Evolutionary conservation across 2,797 vertebrate species (phyloP).

Genomic region (Rhynchotus rufescens): DNA sequence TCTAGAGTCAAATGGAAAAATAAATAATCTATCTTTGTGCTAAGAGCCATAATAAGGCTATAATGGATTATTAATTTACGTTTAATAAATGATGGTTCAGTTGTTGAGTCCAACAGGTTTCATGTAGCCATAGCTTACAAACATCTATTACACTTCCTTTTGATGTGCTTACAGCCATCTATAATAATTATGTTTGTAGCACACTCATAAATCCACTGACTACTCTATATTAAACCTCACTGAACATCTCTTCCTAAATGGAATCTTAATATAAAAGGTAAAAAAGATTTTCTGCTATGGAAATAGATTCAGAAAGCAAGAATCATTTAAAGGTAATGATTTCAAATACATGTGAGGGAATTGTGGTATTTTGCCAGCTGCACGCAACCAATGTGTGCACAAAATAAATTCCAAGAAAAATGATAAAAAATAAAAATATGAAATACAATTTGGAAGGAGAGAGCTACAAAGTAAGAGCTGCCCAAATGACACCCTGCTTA

Average conservation of each 20-base stretch:
- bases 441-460: not conserved
- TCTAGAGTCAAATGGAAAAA: constrained; percentile 15
- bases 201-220: constrained; percentile 56
- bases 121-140: constrained; percentile 50
- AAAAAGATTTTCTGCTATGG: constrained; percentile 15
- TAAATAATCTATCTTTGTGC: constrained; percentile 25
- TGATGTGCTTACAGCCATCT: constrained; percentile 53
- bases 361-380: not conserved
- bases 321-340: not conserved
- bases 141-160: constrained; percentile 53
- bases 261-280: constrained; percentile 29
- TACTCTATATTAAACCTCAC: constrained; percentile 32
- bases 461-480: not conserved
- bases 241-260: constrained; percentile 50
- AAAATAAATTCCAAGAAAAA: not conserved
- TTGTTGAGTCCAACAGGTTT: constrained; percentile 45
- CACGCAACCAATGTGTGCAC: not conserved
- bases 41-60: not conserved
- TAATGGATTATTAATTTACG: constrained; percentile 6
- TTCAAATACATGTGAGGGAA: not conserved
- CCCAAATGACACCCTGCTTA: not conserved
- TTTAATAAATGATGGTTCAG: constrained; percentile 28
- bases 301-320: constrained; percentile 15
- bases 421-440: not conserved
- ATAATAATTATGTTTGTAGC: constrained; percentile 45